These are phyloP conservation scores for Bolborhynchus lineola DNA, from an alignment of 2,113 vertebrate species.

Conservation along the genomic window DNA sequence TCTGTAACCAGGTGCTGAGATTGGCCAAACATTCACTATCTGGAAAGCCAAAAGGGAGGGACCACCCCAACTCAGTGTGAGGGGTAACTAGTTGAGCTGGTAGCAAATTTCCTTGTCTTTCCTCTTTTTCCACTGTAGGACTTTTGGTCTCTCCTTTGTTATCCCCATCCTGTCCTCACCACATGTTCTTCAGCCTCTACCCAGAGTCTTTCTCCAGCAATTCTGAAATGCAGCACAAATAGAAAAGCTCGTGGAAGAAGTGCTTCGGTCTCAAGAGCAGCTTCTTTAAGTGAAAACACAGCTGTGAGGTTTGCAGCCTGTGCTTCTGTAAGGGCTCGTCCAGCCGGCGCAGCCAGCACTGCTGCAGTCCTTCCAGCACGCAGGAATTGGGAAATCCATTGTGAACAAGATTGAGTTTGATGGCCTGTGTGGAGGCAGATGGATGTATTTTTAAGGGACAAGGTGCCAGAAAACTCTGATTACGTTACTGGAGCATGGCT, in stretches of 20 bases:
- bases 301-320: constrained; percentile 66
- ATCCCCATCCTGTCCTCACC: background rate
- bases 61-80: background rate
- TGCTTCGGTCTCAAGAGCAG: constrained; percentile 44
- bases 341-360: constrained; percentile 55
- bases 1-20: background rate
- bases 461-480: constrained; percentile 75
- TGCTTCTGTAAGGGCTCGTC: constrained; percentile 57
- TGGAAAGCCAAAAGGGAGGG: background rate
- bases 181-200: background rate
- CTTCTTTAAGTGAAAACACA: constrained; percentile 75
- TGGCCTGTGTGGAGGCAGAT: constrained; percentile 71
- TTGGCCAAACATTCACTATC: background rate
- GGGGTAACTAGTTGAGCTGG: background rate
- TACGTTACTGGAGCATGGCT: constrained; percentile 75
- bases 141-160: background rate
- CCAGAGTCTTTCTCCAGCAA: constrained; percentile 26
- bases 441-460: constrained; percentile 78
- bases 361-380: constrained; percentile 63
- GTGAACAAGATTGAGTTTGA: constrained; percentile 72
- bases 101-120: background rate
- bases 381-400: constrained; percentile 74
- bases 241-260: constrained; percentile 61
- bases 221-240: constrained; percentile 22
- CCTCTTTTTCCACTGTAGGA: background rate